Evolutionary conservation across 2,888 invertebrate species (phyloP).

Genomic region (Homarus gammarus): DNA sequence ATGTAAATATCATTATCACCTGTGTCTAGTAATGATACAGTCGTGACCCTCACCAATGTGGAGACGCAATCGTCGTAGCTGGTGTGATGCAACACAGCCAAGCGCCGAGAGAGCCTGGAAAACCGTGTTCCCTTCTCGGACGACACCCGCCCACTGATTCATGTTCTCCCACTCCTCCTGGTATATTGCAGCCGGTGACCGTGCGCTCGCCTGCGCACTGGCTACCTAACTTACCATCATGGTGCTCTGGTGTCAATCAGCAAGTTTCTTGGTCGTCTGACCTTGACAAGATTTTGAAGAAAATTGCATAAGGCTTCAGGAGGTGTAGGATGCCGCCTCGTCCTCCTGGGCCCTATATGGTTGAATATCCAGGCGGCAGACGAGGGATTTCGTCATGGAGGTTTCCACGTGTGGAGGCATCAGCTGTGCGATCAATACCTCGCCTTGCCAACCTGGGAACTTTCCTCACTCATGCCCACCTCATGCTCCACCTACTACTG

Average conservation of each 20-base stretch:
- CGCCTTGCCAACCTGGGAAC: slow-evolving; percentile 5
- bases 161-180: background rate
- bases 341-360: too few species aligned
- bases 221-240: background rate
- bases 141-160: slow-evolving; percentile 22
- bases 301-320: too few species aligned
- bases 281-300: too few species aligned
- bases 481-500: background rate
- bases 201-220: background rate
- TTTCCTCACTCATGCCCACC: background rate
- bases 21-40: background rate
- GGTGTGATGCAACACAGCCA: background rate
- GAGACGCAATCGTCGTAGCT: background rate
- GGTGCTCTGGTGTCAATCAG: background rate
- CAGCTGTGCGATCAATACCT: slow-evolving; percentile 45
- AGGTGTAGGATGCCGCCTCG: too few species aligned
- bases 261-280: too few species aligned
- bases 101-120: background rate
- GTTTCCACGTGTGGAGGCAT: slow-evolving; percentile 42
- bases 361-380: too few species aligned
- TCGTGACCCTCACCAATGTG: background rate
- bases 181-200: background rate
- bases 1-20: background rate
- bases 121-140: background rate
- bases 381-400: slow-evolving; percentile 49